A percentile compares a stretch with the other conserved stretches of the same genome.
phyloP scores from a whole-genome alignment of 1,140 invertebrate species.

The Battus philenor region DNA sequence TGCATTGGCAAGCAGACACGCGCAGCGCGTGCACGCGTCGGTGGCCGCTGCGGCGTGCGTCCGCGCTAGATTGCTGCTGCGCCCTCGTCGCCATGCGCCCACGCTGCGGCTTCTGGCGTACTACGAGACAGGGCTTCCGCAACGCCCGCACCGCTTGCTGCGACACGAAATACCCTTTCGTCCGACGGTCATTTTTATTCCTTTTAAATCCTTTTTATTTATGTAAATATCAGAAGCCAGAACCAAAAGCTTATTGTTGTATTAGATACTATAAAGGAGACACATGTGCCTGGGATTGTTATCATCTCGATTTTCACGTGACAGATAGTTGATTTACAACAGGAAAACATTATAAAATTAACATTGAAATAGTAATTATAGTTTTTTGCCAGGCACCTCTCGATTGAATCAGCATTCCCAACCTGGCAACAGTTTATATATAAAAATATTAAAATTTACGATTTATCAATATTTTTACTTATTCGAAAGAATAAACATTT shows the following conservation, averaged over 20 bases:
- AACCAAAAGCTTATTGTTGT: neutral
- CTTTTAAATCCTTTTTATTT: slow-evolving; percentile 11
- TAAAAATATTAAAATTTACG: too few species aligned
- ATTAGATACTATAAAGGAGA: neutral
- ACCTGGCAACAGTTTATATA: too few species aligned
- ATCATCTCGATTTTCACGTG: neutral
- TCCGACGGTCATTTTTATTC: slow-evolving; percentile 32
- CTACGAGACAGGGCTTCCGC: slow-evolving; percentile 39
- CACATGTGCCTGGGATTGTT: neutral
- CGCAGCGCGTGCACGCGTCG: slow-evolving; percentile 20
- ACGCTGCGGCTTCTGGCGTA: slow-evolving; percentile 42
- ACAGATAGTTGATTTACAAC: neutral
- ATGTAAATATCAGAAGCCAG: neutral
- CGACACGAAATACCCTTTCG: slow-evolving; percentile 46
- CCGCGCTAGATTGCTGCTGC: slow-evolving; percentile 25
- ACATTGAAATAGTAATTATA: neutral
- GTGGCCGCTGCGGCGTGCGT: slow-evolving; percentile 11
- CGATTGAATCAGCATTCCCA: too few species aligned
- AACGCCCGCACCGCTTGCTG: slow-evolving; percentile 43
- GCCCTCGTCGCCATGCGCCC: slow-evolving; percentile 32
- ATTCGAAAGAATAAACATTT: too few species aligned
- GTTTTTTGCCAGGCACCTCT: too few species aligned
- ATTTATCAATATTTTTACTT: too few species aligned
- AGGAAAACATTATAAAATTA: neutral
- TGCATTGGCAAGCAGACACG: slow-evolving; percentile 19